These are phyloP conservation scores for Saccopteryx leptura DNA, from an alignment of 2,113 vertebrate genomes.

Conservation along the genomic window DNA sequence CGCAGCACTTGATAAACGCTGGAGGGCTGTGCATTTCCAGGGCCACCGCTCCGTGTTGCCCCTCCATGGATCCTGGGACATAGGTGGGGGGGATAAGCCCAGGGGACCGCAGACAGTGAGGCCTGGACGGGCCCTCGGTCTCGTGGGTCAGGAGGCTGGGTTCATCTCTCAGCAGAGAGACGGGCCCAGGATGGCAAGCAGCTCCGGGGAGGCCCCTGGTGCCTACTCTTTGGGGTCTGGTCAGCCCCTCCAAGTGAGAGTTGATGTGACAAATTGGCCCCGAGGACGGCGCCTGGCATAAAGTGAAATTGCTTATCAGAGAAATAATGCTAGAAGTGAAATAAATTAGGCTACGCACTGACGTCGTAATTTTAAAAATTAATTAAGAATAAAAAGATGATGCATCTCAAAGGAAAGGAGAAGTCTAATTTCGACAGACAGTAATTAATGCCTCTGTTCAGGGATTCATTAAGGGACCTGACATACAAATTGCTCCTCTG, in stretches of 20 bases:
- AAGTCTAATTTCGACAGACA: constrained; percentile 87
- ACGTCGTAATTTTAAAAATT: constrained; percentile 89
- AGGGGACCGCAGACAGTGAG: accelerated
- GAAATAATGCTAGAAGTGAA: constrained; percentile 88
- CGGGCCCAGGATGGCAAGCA: neutral
- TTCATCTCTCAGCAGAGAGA: neutral
- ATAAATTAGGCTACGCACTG: constrained; percentile 86
- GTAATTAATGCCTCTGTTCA: constrained; percentile 88
- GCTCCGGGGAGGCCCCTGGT: neutral
- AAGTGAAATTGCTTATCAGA: constrained; percentile 87
- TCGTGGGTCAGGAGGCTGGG: accelerated
- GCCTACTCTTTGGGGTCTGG: neutral
- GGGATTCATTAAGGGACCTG: constrained; percentile 83
- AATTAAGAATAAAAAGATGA: constrained; percentile 91
- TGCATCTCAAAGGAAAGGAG: constrained; percentile 88
- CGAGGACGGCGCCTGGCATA: constrained; percentile 70
- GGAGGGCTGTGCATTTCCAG: accelerated
- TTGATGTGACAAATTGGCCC: constrained; percentile 82
- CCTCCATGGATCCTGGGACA: accelerated
- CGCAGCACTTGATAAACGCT: neutral
- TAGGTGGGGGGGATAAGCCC: neutral
- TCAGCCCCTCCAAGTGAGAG: constrained; percentile 50
- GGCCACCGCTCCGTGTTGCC: accelerated
- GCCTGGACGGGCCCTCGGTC: neutral
- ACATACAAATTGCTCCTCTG: constrained; percentile 84